Percentiles rank a stretch among this genome's conserved stretches.
These are phyloP conservation scores for Mesoligia furuncula DNA, from an alignment of 2,888 invertebrate species.

Conservation along the genomic window DNA sequence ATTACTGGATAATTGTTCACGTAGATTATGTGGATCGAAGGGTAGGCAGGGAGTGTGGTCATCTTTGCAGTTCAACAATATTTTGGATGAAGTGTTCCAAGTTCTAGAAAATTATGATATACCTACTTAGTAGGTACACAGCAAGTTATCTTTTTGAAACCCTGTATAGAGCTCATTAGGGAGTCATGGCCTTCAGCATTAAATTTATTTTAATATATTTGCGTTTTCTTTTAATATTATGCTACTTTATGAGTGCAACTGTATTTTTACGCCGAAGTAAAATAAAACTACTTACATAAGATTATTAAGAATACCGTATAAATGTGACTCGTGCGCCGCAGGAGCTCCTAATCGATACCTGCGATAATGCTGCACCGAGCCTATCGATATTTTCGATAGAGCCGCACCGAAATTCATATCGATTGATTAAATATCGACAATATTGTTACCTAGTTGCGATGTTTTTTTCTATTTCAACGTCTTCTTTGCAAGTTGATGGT, in stretches of 20 bases:
- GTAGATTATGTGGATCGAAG: slow-evolving; percentile 18
- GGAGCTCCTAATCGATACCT: slow-evolving; percentile 63
- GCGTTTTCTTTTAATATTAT: slow-evolving; percentile 59
- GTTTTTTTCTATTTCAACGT: too few species aligned
- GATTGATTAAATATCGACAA: neutral
- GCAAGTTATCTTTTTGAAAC: neutral
- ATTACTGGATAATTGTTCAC: slow-evolving; percentile 53
- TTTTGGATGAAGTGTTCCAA: neutral
- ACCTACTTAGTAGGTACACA: neutral
- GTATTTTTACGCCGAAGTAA: slow-evolving; percentile 54
- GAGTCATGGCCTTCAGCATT: neutral
- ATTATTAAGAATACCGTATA: slow-evolving; percentile 64
- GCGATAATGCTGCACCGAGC: slow-evolving; percentile 35
- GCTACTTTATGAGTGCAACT: slow-evolving; percentile 57
- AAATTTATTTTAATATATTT: slow-evolving; percentile 58
- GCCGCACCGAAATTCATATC: slow-evolving; percentile 11
- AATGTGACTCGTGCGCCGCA: slow-evolving; percentile 71
- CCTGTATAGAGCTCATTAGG: neutral
- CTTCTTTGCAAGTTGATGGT: too few species aligned
- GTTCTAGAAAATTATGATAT: neutral
- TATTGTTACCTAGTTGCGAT: too few species aligned
- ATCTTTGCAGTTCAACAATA: neutral
- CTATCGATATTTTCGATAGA: slow-evolving; percentile 30
- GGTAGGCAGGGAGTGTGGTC: neutral
- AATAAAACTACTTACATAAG: slow-evolving; percentile 72